phyloP scores from a whole-genome alignment of 2,888 invertebrate species.

The Watsonalla binaria region DNA sequence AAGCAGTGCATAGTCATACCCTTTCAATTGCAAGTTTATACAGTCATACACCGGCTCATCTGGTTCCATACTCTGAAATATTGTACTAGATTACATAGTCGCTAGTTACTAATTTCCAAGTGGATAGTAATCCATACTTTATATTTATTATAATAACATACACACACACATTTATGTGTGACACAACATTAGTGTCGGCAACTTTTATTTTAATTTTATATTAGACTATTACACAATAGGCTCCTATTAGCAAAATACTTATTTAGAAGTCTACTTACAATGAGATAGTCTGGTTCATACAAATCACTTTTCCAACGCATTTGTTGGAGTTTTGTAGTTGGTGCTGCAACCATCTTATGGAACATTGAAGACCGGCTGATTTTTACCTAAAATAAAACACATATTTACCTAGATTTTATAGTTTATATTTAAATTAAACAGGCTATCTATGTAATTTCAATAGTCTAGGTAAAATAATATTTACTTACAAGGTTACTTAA shows the following conservation, averaged over 20 bases:
- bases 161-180: too few species aligned
- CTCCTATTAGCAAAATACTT: constrained; percentile 3
- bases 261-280: constrained; percentile 68
- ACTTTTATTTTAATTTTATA: too few species aligned
- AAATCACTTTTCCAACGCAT: constrained; percentile 57
- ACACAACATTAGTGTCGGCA: too few species aligned
- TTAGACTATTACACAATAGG: too few species aligned
- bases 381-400: constrained; percentile 36
- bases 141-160: too few species aligned
- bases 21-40: constrained; percentile 88
- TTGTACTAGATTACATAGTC: background rate
- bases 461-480: too few species aligned
- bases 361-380: constrained; percentile 24
- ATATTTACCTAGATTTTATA: background rate
- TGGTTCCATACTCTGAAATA: constrained; percentile 79
- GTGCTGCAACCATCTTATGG: constrained; percentile 11
- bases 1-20: constrained; percentile 89
- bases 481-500: constrained; percentile 25
- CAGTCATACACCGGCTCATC: constrained; percentile 85
- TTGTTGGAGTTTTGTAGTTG: constrained; percentile 27
- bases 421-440: too few species aligned
- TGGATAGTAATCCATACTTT: background rate
- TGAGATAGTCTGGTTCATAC: constrained; percentile 86
- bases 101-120: background rate
- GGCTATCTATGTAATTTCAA: too few species aligned